Base-by-base conservation (phyloP, 1,140 invertebrate genomes). In the Contarinia nasturtii region DNA sequence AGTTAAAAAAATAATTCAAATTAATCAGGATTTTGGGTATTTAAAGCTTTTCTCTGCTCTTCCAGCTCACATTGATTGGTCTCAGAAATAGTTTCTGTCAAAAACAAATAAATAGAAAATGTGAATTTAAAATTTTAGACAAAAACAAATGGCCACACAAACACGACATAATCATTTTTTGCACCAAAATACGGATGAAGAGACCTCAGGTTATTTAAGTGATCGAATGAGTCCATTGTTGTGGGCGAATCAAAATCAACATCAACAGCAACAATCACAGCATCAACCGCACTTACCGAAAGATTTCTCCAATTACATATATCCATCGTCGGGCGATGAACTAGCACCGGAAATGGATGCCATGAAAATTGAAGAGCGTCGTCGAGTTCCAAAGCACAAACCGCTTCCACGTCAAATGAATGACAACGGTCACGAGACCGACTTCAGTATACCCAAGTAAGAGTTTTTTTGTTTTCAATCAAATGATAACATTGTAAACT, bases 141-240 rank as follows among this genome's bases (percentile, higher is more conserved):
- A 19, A 0, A 44, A 19, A n/a, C 33, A 44, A 21, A 20, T 48
- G 1, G 34, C 48, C n/a, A 14, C 48, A 19, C 40, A 43, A 20
- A 37, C 33, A 2, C 38, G n/a, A 37, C 14, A 10, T 8, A 41
- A 41, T 45, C 19, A 34, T 19, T 12, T 20, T 14, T 27, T 34
- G 17, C 47, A 51, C 37, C 50, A 40, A 48, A 38, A 58, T 54
- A 68, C 74, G 51, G 75, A 74, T 46, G 70, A 73, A 48, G 76
- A 78, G 48, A 78, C 76, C 49, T 78, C 76, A 43, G 76, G 76
- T 33, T 79, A 79, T 56, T 72, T 72, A 17, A 79, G 76, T 54
- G 76, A 78, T 51, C 75, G 70, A 34, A 63, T 68, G 18, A 73
- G 36, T 14, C 36, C 36, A 5, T 3, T n/a, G 15, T 4, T 38